Evolutionary conservation across 2,888 invertebrate genomes (phyloP).

Genomic region (Hirtodrosophila cameraria): DNA sequence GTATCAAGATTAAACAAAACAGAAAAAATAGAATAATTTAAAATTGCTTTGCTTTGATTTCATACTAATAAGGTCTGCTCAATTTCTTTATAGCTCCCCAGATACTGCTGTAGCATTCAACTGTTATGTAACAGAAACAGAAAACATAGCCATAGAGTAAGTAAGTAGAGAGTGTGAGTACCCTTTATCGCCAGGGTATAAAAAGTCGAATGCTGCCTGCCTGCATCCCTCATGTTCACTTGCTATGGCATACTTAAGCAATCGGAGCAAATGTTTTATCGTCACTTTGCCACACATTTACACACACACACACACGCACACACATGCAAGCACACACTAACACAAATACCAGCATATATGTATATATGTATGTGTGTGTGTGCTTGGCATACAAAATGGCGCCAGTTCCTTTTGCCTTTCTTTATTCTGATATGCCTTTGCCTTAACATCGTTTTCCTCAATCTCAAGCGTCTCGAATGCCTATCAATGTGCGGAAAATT

Average conservation of each 20-base stretch:
- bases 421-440: slow-evolving; percentile 19
- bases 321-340: neutral
- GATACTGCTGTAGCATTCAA: slow-evolving; percentile 2
- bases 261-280: slow-evolving; percentile 76
- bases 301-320: slow-evolving; percentile 22
- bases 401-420: slow-evolving; percentile 52
- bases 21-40: slow-evolving; percentile 8
- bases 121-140: slow-evolving; percentile 30
- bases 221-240: slow-evolving; percentile 11
- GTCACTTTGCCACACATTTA: slow-evolving; percentile 65
- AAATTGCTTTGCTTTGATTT: slow-evolving; percentile 9
- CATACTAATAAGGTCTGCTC: slow-evolving; percentile 34
- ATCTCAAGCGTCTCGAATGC: slow-evolving; percentile 62
- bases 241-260: slow-evolving; percentile 72
- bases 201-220: slow-evolving; percentile 41
- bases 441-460: slow-evolving; percentile 31
- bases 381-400: slow-evolving; percentile 74
- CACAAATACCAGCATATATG: neutral
- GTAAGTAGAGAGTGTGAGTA: slow-evolving; percentile 24
- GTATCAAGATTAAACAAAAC: neutral
- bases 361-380: slow-evolving; percentile 18
- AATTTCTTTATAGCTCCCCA: slow-evolving; percentile 12
- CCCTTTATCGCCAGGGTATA: slow-evolving; percentile 43
- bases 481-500: slow-evolving; percentile 58
- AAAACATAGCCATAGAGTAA: slow-evolving; percentile 36